Conservation (phyloP, 2,797 vertebrate species). For the Melopsittacus undulatus region DNA sequence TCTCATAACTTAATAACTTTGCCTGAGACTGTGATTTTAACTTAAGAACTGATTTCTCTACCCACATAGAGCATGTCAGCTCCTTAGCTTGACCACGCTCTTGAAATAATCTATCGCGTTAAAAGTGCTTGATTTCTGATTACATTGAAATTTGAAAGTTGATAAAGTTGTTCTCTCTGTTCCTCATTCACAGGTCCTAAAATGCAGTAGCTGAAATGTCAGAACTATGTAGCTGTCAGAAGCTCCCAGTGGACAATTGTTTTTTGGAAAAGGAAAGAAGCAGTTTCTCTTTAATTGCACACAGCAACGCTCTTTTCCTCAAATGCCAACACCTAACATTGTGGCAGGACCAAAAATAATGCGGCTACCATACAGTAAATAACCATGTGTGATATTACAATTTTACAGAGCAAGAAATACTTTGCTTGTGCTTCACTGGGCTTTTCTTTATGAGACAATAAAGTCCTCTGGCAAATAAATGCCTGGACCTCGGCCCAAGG, state of each 20-base stretch:
- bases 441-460: conserved; percentile 75
- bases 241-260: neutral
- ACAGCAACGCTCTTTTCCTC: neutral
- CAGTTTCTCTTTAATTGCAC: neutral
- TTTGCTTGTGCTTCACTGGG: conserved; percentile 59
- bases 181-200: neutral
- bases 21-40: neutral
- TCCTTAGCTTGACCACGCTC: neutral
- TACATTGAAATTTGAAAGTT: neutral
- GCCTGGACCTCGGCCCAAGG: conserved; percentile 63
- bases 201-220: neutral
- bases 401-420: conserved; percentile 63
- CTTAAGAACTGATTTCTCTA: neutral
- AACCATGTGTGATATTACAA: neutral
- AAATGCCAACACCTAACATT: neutral
- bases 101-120: neutral
- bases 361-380: conserved; percentile 46
- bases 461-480: conserved; percentile 74
- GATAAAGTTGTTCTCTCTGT: neutral
- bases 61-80: neutral
- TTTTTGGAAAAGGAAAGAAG: neutral
- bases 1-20: neutral
- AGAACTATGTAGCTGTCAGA: neutral
- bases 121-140: neutral
- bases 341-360: conserved; percentile 26